Percentiles rank a stretch among this genome's conserved stretches.
Evolutionary conservation across 2,888 invertebrate genomes (phyloP).

Genomic region (Sicus ferrugineus): DNA sequence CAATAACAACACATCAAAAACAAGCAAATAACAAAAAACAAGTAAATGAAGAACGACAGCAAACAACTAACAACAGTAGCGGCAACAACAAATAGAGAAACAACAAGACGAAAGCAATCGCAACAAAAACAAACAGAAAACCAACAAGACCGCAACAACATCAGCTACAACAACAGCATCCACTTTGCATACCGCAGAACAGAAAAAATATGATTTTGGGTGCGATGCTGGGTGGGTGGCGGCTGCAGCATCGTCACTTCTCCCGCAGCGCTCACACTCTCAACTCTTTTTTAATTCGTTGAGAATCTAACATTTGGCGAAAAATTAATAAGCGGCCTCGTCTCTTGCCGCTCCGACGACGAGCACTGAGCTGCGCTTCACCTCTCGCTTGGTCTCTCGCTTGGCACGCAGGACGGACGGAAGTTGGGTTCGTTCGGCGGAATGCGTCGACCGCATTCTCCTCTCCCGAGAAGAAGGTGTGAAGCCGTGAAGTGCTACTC

Average conservation of each 20-base stretch:
- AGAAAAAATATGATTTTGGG: conserved; percentile 1
- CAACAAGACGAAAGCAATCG: background rate
- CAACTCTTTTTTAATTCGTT: background rate
- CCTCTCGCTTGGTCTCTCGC: background rate
- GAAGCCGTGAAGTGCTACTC: background rate
- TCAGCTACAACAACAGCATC: background rate
- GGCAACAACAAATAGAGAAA: background rate
- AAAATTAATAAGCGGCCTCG: conserved; percentile 4
- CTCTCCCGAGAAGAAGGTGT: background rate
- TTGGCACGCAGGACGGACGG: background rate
- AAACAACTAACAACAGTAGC: background rate
- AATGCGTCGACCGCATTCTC: background rate
- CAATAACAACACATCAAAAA: too few relatives aligned
- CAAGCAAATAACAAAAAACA: too few relatives aligned
- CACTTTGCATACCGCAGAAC: conserved; percentile 7
- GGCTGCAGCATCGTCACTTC: background rate
- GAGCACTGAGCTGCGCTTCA: background rate
- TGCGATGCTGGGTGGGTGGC: conserved; percentile 15
- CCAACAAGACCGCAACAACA: background rate
- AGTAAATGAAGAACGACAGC: background rate
- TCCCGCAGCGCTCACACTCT: background rate
- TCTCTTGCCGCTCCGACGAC: conserved; percentile 2
- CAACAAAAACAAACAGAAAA: background rate
- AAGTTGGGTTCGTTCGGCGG: background rate
- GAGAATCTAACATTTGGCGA: conserved; percentile 19